Percentiles rank a stretch among this genome's conserved stretches.
Evolutionary conservation across 2,113 vertebrate species (phyloP).

Genomic region (Calyptommatus sinebrachiatus): DNA sequence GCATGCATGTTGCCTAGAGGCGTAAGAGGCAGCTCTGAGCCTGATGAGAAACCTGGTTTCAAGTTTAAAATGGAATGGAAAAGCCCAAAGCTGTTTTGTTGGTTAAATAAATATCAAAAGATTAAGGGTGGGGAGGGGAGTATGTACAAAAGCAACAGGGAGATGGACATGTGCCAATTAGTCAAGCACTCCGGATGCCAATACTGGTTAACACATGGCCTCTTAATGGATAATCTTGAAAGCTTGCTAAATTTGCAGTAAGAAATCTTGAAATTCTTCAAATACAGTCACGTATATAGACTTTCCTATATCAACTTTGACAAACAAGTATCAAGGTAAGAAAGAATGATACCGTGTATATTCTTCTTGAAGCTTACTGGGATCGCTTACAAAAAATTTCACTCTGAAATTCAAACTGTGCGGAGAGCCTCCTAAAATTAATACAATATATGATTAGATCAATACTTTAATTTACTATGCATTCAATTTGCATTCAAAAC

Average conservation of each 20-base stretch:
- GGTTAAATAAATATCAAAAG: too few relatives aligned
- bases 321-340: neutral
- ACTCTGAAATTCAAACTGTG: conserved; percentile 96
- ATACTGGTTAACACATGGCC: too few relatives aligned
- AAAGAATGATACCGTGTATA: conserved; percentile 86
- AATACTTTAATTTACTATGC: conserved; percentile 27
- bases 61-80: too few relatives aligned
- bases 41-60: too few relatives aligned
- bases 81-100: too few relatives aligned
- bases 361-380: conserved; percentile 96
- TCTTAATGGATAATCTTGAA: neutral
- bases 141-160: too few relatives aligned
- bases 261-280: neutral
- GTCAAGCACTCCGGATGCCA: too few relatives aligned
- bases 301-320: neutral
- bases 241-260: neutral
- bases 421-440: conserved; percentile 88
- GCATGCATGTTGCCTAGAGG: too few relatives aligned
- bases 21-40: too few relatives aligned
- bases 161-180: too few relatives aligned
- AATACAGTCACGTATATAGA: neutral
- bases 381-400: conserved; percentile 97
- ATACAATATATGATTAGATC: conserved; percentile 66
- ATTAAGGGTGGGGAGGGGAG: too few relatives aligned
- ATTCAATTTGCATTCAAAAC: conserved; percentile 38